Evolutionary conservation across 2,888 invertebrate genomes (phyloP), one percentile per base, ranked within the genome.

Genomic region (Dysmachus trigonus): DNA sequence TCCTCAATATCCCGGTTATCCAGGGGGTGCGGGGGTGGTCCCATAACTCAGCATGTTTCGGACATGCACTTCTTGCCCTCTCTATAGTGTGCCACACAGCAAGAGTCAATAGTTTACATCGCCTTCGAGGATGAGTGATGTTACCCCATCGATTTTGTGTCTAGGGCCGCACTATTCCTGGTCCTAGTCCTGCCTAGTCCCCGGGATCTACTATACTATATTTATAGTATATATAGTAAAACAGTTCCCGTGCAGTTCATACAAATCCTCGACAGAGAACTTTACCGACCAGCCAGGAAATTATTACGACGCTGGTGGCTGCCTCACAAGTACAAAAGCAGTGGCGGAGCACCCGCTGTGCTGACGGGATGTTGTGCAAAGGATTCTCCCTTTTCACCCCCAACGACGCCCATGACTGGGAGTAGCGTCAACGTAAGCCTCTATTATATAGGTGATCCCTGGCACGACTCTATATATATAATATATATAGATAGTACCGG

Each of bases 101-200:
- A 30, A 77, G 38, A 77, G 77, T 77, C 47, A 77, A 41, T 77
- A 30, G 77, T 47, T 41, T 27, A 77, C 77, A n/a, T 77, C 77
- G 47, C 27, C 35, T 62, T 27, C 30, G 27, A 77, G 30, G 77
- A 77, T 77, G 47, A 77, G 47, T 77, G 41, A 47, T 77, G 27
- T 47, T 62, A 6, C 22, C 22, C 10, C 62, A 62, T 62, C 62
- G 62, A 62, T 62, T 62, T 62, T 62, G 13, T 62, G 62, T 62
- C 62, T 62, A n/a, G 62, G 27, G 47, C 47, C 47, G 47, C 47
- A 47, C 47, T n/a, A 18, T 15, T 41, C 38, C 38, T 15, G 47
- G 47, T 47, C 38, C 38, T 15, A n/a, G 47, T 47, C 38, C 47
- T 62, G 62, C 62, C 62, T 62, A 62, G 62, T 62, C 62, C 62